Base-by-base conservation (phyloP, 2,888 invertebrate species). In the Muschampia plurimacula region DNA sequence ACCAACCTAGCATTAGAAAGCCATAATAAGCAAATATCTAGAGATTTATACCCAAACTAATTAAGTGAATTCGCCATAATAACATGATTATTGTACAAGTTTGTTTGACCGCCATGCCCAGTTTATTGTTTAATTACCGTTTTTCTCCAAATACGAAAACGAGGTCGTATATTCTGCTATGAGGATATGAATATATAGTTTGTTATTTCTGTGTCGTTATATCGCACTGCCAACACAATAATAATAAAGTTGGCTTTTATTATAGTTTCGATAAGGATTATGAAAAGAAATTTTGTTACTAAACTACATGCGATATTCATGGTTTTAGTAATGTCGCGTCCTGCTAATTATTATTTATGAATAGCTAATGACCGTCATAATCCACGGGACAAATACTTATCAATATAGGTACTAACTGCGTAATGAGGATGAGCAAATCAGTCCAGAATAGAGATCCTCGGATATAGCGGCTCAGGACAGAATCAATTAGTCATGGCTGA, bases 31-130 rank as follows among this genome's bases (percentile, higher is more conserved):
- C 84, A 88, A 90, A 91, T 88, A 89, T 89, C 83, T 84, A 73
- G 77, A 85, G 90, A 89, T 90, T 90, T 90, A 89, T 89, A 89
- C 82, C 86, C 77, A 76, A 84, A 87, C 89, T 89, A 90, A 91
- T 90, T 89, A 89, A 87, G 81, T 77, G 77, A 81, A 85, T 81
- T 83, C 79, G 79, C 79, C 76, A 79, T 84, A 84, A 86, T 85
- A 84, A 83, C 80, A 82, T 77, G 77, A 82, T 77, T 83, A 81
- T 82, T 81, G 77, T 80, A 79, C 72, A 75, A 80, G 80, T 82
- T 85, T 80, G 82, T 82, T 84, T 81, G 80, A 79, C 75, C 78
- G 80, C 80, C 66, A 41, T 66, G 60, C 71, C 71, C 46, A n/a
- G 59, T 71, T 65, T 71, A 64, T 69, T 69, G 55, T 52, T 70